Percentiles rank a stretch among this genome's conserved stretches.
phyloP scores from a whole-genome alignment of 2,888 invertebrate species.

The Conus canariensis region DNA sequence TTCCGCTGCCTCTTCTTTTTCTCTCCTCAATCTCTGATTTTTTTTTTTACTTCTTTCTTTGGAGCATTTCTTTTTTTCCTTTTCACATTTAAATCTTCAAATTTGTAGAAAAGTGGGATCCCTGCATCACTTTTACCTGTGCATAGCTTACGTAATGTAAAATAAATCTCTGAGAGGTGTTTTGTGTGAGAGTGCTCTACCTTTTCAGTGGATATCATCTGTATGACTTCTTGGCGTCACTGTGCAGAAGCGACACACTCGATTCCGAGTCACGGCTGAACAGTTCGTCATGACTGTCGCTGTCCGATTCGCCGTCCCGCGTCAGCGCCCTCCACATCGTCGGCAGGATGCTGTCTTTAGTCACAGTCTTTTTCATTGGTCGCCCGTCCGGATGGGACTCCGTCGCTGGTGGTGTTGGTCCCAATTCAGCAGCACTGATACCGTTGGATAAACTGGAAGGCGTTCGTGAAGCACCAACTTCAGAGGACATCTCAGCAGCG shows the following conservation, averaged over 20 bases:
- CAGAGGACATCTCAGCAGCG: not conserved
- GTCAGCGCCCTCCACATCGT: constrained; percentile 16
- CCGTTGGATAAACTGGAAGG: not conserved
- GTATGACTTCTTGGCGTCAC: not conserved
- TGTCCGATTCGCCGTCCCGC: not conserved
- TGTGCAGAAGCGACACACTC: not conserved
- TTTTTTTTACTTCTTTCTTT: too few relatives aligned
- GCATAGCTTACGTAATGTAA: too few relatives aligned
- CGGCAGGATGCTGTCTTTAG: constrained; percentile 33
- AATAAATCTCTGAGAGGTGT: too few relatives aligned
- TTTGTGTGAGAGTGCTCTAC: too few relatives aligned
- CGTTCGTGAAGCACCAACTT: not conserved
- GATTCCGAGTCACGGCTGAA: not conserved
- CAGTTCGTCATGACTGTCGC: constrained; percentile 25
- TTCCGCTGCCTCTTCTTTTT: too few relatives aligned
- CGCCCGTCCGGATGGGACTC: not conserved
- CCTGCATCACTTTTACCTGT: too few relatives aligned
- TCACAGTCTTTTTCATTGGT: not conserved
- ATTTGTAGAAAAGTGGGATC: too few relatives aligned
- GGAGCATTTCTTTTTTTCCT: too few relatives aligned
- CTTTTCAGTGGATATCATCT: constrained; percentile 5
- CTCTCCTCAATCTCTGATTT: too few relatives aligned
- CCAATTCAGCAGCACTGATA: not conserved
- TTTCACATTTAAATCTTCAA: too few relatives aligned
- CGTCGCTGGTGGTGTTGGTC: not conserved